Base-by-base conservation (phyloP, 2,888 invertebrate species). In the Trichogramma evanescens region DNA sequence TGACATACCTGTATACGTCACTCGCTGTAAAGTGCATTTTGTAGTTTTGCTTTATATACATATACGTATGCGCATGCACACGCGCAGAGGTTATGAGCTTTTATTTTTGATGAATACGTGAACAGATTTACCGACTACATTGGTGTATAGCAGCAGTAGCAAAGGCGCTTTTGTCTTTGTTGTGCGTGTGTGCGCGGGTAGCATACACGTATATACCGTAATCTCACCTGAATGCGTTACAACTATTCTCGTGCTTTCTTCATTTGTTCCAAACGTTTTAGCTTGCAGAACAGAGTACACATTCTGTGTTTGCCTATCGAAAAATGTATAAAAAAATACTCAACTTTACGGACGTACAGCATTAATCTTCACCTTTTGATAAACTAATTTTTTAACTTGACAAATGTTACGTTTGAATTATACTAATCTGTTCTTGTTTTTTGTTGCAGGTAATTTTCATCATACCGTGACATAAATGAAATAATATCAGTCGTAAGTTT, bases 151-250 rank as follows among this genome's bases (percentile, higher is more conserved):
- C 61, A 26, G 50, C 54, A 61, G 57, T 57, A 45, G 41, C 57
- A 54, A 56, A 49, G 10, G 50, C 53, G 54, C 61, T 61, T 54
- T 61, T 57, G 52, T 56, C 62, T 52, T 56, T 62, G 62, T 55
- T 52, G 26, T 13, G 43, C 9, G 41, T 39, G 26, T 26, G 26
- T 26, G 26, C 26, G 26, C 26, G 26, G 26, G 26, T 26, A 26
- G 26, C 26, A 26, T 26, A 26, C 26, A 26, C 26, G 26, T 26
- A 26, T 26, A 26, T 26, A 26, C 56, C 55, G 55, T 58, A 62
- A 62, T 55, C 55, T 58, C 51, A 39, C 58, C 55, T 52, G 56
- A 61, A 62, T 56, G 58, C 49, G 26, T 26, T 26, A 26, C 26
- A 26, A 26, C 26, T 26, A 26, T 26, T 26, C 26, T 26, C 26